phyloP scores from a whole-genome alignment of 2,888 invertebrate genomes.

The Diogma glabrata region DNA sequence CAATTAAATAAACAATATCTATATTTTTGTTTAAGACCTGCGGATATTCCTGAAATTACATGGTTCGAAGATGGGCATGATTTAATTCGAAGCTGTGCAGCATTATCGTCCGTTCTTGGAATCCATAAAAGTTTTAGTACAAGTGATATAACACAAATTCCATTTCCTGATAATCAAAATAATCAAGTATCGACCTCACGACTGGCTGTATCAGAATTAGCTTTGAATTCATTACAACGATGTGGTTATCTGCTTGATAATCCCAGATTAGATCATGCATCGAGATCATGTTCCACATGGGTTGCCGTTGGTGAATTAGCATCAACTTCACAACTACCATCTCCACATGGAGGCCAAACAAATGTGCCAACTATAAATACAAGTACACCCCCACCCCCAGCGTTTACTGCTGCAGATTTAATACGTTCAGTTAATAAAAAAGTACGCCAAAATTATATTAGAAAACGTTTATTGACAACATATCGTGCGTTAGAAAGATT shows the following conservation, averaged over 20 bases:
- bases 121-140: conserved; percentile 78
- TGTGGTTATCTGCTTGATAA: conserved; percentile 43
- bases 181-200: conserved; percentile 29
- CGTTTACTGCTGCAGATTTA: conserved; percentile 53
- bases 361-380: conserved; percentile 24
- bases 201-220: conserved; percentile 44
- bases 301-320: conserved; percentile 69
- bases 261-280: conserved; percentile 44
- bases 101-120: conserved; percentile 65
- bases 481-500: conserved; percentile 70
- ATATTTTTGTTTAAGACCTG: conserved; percentile 25
- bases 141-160: conserved; percentile 56
- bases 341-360: conserved; percentile 57
- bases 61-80: conserved; percentile 68
- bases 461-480: conserved; percentile 62
- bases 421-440: conserved; percentile 71
- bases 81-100: conserved; percentile 67
- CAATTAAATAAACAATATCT: not conserved
- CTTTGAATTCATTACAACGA: conserved; percentile 44
- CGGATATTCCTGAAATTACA: conserved; percentile 50
- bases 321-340: conserved; percentile 68
- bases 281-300: conserved; percentile 75
- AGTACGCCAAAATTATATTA: conserved; percentile 71
- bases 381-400: conserved; percentile 29
- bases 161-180: conserved; percentile 35